phyloP scores from a whole-genome alignment of 2,113 vertebrate species.

The Calyptomena viridis region DNA sequence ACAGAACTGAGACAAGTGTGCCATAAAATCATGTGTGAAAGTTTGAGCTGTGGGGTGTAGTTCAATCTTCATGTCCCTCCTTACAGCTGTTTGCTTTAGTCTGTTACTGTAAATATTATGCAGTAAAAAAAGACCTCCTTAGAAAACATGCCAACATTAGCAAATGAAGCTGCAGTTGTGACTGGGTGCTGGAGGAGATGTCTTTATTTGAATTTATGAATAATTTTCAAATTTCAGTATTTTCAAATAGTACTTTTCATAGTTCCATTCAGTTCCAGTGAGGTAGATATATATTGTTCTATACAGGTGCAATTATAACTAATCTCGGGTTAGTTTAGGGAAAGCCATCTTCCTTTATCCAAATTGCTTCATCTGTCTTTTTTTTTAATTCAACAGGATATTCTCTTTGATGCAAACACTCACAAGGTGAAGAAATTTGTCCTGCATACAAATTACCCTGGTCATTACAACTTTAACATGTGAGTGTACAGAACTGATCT shows the following conservation, averaged over 20 bases:
- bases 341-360: not conserved
- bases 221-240: not conserved
- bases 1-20: not conserved
- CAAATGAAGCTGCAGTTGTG: not conserved
- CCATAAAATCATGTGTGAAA: not conserved
- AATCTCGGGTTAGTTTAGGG: not conserved
- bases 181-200: not conserved
- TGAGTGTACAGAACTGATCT: conserved; percentile 69
- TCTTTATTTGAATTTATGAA: not conserved
- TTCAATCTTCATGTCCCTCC: not conserved
- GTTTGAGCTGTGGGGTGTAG: not conserved
- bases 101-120: not conserved
- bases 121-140: not conserved
- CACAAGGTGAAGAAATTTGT: conserved; percentile 99
- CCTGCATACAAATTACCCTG: conserved; percentile 96
- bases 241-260: not conserved
- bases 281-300: not conserved
- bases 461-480: conserved; percentile 99
- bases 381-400: conserved; percentile 78
- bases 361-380: not conserved
- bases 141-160: not conserved
- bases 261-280: not conserved
- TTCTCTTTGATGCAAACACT: conserved; percentile 96
- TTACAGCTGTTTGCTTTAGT: not conserved
- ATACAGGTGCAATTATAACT: not conserved